Evolutionary conservation across 2,797 vertebrate genomes (phyloP).

Genomic region (Hippocampus kuda): DNA sequence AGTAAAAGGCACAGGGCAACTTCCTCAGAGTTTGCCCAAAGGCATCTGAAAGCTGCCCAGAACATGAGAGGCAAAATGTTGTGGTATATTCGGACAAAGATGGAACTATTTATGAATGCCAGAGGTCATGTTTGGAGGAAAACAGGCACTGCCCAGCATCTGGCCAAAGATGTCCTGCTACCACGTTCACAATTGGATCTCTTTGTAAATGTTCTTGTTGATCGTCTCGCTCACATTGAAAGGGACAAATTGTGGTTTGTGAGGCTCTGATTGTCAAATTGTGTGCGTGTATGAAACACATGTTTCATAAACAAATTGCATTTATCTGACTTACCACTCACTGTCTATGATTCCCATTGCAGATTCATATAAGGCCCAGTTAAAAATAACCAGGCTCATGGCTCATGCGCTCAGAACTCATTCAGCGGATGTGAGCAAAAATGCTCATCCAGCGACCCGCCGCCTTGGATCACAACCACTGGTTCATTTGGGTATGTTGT

Average conservation of each 20-base stretch:
- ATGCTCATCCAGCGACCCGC: background rate
- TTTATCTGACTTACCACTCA: background rate
- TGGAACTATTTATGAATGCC: too few species aligned
- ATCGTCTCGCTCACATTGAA: background rate
- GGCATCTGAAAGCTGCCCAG: too few species aligned
- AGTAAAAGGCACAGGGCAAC: too few species aligned
- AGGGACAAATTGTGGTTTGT: background rate
- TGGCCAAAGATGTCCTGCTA: too few species aligned
- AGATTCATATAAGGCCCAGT: background rate
- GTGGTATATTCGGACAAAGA: too few species aligned
- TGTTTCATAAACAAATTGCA: background rate
- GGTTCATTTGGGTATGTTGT: background rate
- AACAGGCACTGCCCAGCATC: too few species aligned
- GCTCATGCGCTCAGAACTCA: background rate
- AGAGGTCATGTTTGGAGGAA: too few species aligned
- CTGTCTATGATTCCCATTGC: background rate
- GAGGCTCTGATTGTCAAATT: background rate
- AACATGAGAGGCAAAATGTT: too few species aligned
- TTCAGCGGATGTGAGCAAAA: conserved; percentile 1
- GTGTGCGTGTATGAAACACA: background rate
- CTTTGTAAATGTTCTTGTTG: background rate
- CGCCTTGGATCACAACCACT: background rate
- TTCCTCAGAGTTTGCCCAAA: too few species aligned
- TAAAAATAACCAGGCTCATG: background rate
- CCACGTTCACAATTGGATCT: too few species aligned